Evolutionary conservation across 2,888 invertebrate genomes (phyloP).

Genomic region (Bombylius major): DNA sequence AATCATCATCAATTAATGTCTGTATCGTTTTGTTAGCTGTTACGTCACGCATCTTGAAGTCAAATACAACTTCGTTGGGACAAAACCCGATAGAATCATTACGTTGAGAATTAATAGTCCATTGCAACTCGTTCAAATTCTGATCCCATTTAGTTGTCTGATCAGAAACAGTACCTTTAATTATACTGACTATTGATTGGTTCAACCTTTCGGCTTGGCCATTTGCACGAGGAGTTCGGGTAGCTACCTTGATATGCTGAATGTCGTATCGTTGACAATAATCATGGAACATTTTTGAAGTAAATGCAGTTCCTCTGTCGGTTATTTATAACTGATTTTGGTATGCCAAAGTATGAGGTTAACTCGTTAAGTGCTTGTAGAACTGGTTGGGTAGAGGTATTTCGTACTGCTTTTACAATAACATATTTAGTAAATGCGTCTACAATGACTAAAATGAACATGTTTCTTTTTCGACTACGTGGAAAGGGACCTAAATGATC

Average conservation of each 20-base stretch:
- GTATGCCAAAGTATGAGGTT: background rate
- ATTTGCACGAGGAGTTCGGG: slow-evolving; percentile 16
- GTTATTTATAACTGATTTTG: background rate
- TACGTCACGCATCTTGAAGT: background rate
- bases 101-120: background rate
- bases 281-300: background rate
- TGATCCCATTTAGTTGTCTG: background rate
- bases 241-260: slow-evolving; percentile 17
- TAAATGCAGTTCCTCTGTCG: slow-evolving; percentile 3
- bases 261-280: slow-evolving; percentile 14
- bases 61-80: background rate
- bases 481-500: slow-evolving; percentile 12
- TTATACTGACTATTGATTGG: background rate
- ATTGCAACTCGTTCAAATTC: background rate
- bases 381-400: background rate
- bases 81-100: background rate
- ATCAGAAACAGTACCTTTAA: background rate
- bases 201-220: slow-evolving; percentile 14
- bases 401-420: slow-evolving; percentile 6
- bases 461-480: background rate
- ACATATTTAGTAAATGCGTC: slow-evolving; percentile 3
- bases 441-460: background rate
- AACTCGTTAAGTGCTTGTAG: background rate
- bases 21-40: background rate
- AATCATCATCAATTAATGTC: background rate